phyloP scores from a whole-genome alignment of 1,140 invertebrate species.

The Trichogramma pretiosum region DNA sequence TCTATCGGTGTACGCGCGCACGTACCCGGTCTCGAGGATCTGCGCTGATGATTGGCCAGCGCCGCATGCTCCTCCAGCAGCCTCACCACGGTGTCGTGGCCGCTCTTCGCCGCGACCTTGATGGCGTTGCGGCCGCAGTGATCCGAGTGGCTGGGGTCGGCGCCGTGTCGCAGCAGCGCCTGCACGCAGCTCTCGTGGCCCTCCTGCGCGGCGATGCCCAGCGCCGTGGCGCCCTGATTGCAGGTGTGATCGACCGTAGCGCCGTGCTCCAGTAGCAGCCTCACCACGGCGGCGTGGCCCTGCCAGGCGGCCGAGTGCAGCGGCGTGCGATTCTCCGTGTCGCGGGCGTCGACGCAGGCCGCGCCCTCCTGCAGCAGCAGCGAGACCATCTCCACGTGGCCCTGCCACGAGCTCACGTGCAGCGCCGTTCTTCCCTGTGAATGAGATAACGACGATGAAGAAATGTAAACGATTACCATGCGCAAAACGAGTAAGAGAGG shows the following conservation, averaged over 20 bases:
- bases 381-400: slow-evolving; percentile 81
- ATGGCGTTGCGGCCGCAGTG: slow-evolving; percentile 77
- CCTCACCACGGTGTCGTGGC: slow-evolving; percentile 61
- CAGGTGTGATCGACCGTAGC: slow-evolving; percentile 83
- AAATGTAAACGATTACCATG: background rate
- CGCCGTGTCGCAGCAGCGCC: slow-evolving; percentile 76
- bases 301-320: slow-evolving; percentile 94
- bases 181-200: slow-evolving; percentile 87
- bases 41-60: too few species aligned
- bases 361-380: slow-evolving; percentile 67
- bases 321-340: slow-evolving; percentile 81
- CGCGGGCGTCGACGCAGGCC: slow-evolving; percentile 79
- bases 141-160: slow-evolving; percentile 87
- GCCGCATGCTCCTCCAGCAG: slow-evolving; percentile 54
- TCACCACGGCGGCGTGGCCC: slow-evolving; percentile 77
- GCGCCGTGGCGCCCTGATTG: slow-evolving; percentile 86
- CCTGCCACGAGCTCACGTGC: slow-evolving; percentile 91
- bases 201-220: slow-evolving; percentile 77
- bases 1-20: too few species aligned
- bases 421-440: slow-evolving; percentile 74
- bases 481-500: too few species aligned
- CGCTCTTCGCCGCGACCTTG: slow-evolving; percentile 68
- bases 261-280: slow-evolving; percentile 67
- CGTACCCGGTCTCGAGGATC: slow-evolving; percentile 33
- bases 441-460: too few species aligned